Conservation (phyloP, 2,888 invertebrate species). For the Aelia acuminata region DNA sequence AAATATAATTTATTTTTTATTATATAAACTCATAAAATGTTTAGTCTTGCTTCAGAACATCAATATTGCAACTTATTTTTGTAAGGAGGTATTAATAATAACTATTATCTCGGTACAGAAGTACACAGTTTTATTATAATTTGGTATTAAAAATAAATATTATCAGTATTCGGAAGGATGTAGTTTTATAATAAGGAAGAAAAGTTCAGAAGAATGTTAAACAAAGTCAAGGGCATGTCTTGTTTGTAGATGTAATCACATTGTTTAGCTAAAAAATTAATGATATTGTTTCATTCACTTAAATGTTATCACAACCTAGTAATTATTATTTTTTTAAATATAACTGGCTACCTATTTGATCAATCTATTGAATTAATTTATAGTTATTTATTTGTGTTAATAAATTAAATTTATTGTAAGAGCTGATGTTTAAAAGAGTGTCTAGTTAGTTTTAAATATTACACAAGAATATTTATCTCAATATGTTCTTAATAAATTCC, state of each 20-base stretch:
- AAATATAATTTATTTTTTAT: neutral
- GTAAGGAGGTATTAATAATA: neutral
- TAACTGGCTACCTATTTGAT: neutral
- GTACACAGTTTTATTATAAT: no score
- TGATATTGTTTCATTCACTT: neutral
- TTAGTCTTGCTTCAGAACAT: neutral
- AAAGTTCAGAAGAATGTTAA: conserved; percentile 14
- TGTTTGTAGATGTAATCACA: neutral
- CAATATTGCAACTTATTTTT: neutral
- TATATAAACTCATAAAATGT: neutral
- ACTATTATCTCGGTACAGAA: no score
- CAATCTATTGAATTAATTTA: neutral
- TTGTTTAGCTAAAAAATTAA: neutral
- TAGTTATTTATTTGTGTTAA: neutral
- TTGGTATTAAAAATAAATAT: neutral
- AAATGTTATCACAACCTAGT: neutral
- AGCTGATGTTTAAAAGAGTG: no score
- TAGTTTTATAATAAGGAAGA: neutral
- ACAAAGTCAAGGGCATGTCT: conserved; percentile 19
- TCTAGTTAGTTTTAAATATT: no score
- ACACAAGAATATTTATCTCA: no score
- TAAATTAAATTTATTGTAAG: neutral
- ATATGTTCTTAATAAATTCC: no score
- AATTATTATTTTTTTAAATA: neutral
- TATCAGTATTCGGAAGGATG: neutral